These are phyloP conservation scores for Plagiodera versicolora DNA, from an alignment of 2,888 invertebrate species.

Conservation along the genomic window DNA sequence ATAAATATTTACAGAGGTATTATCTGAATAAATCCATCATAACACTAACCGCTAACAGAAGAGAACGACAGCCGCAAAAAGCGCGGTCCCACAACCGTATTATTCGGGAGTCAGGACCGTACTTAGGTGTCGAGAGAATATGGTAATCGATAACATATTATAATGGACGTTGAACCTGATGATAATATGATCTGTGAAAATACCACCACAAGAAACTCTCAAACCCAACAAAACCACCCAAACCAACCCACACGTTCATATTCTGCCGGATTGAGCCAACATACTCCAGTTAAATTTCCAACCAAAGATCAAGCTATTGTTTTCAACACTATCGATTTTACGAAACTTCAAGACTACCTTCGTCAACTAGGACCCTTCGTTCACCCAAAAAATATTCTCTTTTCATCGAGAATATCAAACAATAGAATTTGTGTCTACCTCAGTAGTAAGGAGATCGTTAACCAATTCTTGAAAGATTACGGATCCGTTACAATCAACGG, in stretches of 20 bases:
- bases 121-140: background rate
- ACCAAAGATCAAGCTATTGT: slow-evolving; percentile 11
- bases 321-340: slow-evolving; percentile 13
- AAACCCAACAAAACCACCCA: background rate
- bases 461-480: background rate
- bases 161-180: background rate
- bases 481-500: too few relatives aligned
- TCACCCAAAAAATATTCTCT: slow-evolving; percentile 24
- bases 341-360: slow-evolving; percentile 21
- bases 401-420: slow-evolving; percentile 31
- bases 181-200: background rate
- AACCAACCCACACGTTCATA: slow-evolving; percentile 4
- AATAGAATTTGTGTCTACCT: slow-evolving; percentile 22
- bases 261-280: slow-evolving; percentile 11
- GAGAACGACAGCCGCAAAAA: background rate
- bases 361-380: slow-evolving; percentile 17
- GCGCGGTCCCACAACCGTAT: background rate
- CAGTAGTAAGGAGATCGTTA: slow-evolving; percentile 22
- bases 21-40: background rate
- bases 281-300: slow-evolving; percentile 8
- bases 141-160: background rate
- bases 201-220: background rate
- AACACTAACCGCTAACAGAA: background rate
- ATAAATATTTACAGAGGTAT: background rate
- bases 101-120: background rate